Conservation (phyloP, 2,888 invertebrate genomes). For the Drosophila mimetica region DNA sequence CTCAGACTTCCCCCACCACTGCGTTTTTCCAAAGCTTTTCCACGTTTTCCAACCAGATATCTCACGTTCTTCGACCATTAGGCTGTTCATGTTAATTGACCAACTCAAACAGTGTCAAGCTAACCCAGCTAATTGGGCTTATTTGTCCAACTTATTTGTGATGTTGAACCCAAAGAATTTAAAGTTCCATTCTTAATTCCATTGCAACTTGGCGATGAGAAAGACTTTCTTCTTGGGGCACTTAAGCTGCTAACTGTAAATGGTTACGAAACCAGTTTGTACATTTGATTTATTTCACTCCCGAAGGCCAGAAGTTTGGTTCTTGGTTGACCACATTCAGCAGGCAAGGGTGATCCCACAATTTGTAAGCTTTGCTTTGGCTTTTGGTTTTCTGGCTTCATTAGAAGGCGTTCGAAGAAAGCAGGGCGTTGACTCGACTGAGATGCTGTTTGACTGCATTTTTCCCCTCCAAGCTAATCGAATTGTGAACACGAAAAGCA, state of each 20-base stretch:
- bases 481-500: slow-evolving; percentile 40
- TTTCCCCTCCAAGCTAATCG: slow-evolving; percentile 51
- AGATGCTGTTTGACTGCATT: slow-evolving; percentile 74
- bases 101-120: slow-evolving; percentile 24
- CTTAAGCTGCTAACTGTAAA: slow-evolving; percentile 27
- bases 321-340: slow-evolving; percentile 33
- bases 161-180: slow-evolving; percentile 6
- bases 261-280: slow-evolving; percentile 57
- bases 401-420: slow-evolving; percentile 32
- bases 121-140: slow-evolving; percentile 29
- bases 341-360: slow-evolving; percentile 60
- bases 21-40: slow-evolving; percentile 12
- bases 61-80: slow-evolving; percentile 20
- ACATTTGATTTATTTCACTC: slow-evolving; percentile 35
- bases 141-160: slow-evolving; percentile 39
- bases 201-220: slow-evolving; percentile 14
- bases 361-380: slow-evolving; percentile 42
- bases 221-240: slow-evolving; percentile 26
- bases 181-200: slow-evolving; percentile 26
- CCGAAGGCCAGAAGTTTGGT: slow-evolving; percentile 22
- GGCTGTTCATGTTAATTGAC: slow-evolving; percentile 33
- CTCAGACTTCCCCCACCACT: slow-evolving; percentile 17
- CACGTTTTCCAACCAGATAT: slow-evolving; percentile 7
- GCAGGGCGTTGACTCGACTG: slow-evolving; percentile 51
- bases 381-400: slow-evolving; percentile 30